Conservation (phyloP, 2,113 vertebrate species). For the Colinus virginianus region DNA sequence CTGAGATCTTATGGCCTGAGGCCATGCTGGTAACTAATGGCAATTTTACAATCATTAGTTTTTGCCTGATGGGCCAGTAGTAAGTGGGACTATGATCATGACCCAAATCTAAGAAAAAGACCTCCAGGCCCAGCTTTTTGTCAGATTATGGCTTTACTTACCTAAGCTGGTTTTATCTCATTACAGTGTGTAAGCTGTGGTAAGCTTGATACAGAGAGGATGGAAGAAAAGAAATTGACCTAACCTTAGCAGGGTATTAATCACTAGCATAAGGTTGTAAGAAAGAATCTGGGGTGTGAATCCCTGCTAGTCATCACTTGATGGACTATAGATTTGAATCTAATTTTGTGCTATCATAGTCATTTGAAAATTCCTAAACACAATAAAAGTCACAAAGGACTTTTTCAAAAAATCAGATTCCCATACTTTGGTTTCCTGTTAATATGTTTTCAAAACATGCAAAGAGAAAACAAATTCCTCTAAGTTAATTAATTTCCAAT, state of each 20-base stretch:
- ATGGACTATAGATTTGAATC: not conserved
- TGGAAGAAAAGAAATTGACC: constrained; percentile 45
- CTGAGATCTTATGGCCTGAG: constrained; percentile 47
- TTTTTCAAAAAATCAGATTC: not conserved
- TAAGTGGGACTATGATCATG: constrained; percentile 39
- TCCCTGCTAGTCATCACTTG: not conserved
- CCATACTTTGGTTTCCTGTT: not conserved
- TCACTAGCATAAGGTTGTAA: constrained; percentile 19
- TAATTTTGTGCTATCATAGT: not conserved
- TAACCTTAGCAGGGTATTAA: constrained; percentile 51
- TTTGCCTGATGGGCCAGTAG: constrained; percentile 22
- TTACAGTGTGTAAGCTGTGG: constrained; percentile 59
- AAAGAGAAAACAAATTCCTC: not conserved
- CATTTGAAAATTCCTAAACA: constrained; percentile 4
- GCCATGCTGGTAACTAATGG: constrained; percentile 40
- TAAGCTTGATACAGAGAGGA: constrained; percentile 56
- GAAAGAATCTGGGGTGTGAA: constrained; percentile 14
- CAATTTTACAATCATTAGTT: constrained; percentile 61
- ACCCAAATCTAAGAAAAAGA: constrained; percentile 65
- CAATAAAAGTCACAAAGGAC: not conserved
- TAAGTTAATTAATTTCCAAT: not conserved
- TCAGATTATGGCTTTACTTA: constrained; percentile 64
- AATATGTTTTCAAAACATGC: not conserved
- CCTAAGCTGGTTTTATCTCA: constrained; percentile 67
- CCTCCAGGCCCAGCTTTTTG: constrained; percentile 59